phyloP scores from a whole-genome alignment of 1,140 invertebrate genomes.

The Mactra quadrangularis region DNA sequence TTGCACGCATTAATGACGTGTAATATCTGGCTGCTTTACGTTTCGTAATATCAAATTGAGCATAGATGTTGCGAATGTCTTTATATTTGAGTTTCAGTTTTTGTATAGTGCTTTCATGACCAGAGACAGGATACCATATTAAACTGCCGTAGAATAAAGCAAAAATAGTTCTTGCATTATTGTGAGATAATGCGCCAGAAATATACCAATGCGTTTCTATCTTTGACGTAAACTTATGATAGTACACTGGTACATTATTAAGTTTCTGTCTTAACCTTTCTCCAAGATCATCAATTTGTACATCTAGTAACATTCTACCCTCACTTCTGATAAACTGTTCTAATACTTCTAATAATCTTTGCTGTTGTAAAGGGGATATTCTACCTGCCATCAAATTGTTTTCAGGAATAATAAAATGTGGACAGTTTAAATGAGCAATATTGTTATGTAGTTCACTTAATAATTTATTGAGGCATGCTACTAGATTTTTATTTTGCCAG shows the following conservation, averaged over 20 bases:
- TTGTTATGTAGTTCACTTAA: not conserved
- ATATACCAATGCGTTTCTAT: too few species aligned
- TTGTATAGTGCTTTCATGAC: too few species aligned
- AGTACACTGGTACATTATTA: not conserved
- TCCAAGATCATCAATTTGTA: conserved; percentile 6
- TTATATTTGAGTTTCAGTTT: too few species aligned
- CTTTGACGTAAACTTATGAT: too few species aligned
- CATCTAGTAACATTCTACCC: not conserved
- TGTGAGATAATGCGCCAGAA: too few species aligned
- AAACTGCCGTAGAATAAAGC: too few species aligned
- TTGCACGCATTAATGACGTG: too few species aligned
- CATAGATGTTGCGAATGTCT: too few species aligned
- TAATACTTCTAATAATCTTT: not conserved
- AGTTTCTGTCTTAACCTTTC: not conserved
- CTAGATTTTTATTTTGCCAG: not conserved
- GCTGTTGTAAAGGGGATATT: not conserved
- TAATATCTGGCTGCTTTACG: too few species aligned
- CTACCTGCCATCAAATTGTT: conserved; percentile 11
- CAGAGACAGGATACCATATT: too few species aligned
- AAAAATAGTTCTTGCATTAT: too few species aligned
- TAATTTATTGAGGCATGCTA: not conserved
- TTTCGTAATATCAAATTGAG: too few species aligned
- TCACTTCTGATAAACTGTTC: not conserved
- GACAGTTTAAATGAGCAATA: not conserved
- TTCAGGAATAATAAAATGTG: conserved; percentile 6